Conservation (phyloP, 2,113 vertebrate species). For the Tyto alba region DNA sequence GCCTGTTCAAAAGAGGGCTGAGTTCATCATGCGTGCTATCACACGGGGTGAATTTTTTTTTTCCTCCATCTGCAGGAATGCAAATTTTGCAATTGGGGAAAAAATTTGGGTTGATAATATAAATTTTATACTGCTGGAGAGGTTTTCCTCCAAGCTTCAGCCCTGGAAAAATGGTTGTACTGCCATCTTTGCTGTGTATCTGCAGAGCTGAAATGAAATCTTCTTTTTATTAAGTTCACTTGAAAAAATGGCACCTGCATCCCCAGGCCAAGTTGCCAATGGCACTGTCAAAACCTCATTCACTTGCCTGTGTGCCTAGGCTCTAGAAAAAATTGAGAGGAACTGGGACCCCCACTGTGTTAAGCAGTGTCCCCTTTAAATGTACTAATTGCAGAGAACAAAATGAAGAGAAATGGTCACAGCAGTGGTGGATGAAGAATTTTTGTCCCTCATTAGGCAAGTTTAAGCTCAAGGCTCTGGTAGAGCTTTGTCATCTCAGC, state of each 20-base stretch:
- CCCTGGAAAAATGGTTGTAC: neutral
- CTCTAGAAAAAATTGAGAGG: neutral
- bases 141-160: neutral
- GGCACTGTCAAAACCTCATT: neutral
- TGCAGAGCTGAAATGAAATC: neutral
- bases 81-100: neutral
- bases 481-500: conserved; percentile 30
- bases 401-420: conserved; percentile 48
- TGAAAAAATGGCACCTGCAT: neutral
- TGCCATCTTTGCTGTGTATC: neutral
- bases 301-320: neutral
- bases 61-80: neutral
- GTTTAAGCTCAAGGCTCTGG: conserved; percentile 23
- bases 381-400: neutral
- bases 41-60: neutral
- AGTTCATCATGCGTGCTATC: neutral
- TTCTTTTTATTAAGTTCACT: conserved; percentile 8
- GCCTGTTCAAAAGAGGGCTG: neutral
- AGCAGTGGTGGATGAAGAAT: conserved; percentile 39
- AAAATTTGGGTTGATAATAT: neutral
- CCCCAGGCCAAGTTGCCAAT: neutral
- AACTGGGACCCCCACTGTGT: neutral
- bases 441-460: conserved; percentile 57
- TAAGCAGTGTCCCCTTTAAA: conserved; percentile 16
- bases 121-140: neutral